A percentile compares a stretch with the other conserved stretches of the same genome.
Conservation (phyloP, 2,888 invertebrate species). For the Thera britannica region DNA sequence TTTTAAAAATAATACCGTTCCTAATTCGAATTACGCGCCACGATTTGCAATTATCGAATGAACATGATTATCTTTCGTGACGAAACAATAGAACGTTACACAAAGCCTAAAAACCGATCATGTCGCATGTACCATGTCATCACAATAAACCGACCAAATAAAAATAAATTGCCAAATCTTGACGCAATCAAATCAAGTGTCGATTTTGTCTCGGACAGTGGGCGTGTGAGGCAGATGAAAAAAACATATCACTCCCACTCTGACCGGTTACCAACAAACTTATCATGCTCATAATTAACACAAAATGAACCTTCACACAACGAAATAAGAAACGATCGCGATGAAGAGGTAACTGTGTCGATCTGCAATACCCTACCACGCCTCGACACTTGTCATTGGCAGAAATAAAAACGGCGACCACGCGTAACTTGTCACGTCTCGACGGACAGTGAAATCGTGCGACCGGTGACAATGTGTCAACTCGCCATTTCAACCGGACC, state of each 20-base stretch:
- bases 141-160: conserved; percentile 41
- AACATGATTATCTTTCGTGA: conserved; percentile 10
- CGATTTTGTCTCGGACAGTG: conserved; percentile 70
- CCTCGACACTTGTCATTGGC: conserved; percentile 84
- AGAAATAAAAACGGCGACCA: conserved; percentile 84
- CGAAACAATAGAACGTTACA: conserved; percentile 10
- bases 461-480: conserved; percentile 81
- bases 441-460: conserved; percentile 82
- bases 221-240: conserved; percentile 77
- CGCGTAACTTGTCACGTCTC: conserved; percentile 83
- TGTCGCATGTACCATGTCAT: conserved; percentile 36
- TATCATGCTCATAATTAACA: conserved; percentile 45
- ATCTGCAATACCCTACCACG: conserved; percentile 76
- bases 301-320: conserved; percentile 57
- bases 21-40: background rate
- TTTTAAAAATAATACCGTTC: no score
- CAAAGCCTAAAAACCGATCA: conserved; percentile 13
- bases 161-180: conserved; percentile 66
- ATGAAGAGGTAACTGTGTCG: conserved; percentile 53
- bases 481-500: conserved; percentile 44
- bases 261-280: conserved; percentile 66
- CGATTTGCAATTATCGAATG: background rate
- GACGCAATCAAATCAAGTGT: conserved; percentile 63
- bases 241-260: conserved; percentile 83
- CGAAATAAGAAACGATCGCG: conserved; percentile 55